Percentiles rank a stretch among this genome's conserved stretches.
Conservation (phyloP, 2,888 invertebrate genomes). For the Sturmia bella region DNA sequence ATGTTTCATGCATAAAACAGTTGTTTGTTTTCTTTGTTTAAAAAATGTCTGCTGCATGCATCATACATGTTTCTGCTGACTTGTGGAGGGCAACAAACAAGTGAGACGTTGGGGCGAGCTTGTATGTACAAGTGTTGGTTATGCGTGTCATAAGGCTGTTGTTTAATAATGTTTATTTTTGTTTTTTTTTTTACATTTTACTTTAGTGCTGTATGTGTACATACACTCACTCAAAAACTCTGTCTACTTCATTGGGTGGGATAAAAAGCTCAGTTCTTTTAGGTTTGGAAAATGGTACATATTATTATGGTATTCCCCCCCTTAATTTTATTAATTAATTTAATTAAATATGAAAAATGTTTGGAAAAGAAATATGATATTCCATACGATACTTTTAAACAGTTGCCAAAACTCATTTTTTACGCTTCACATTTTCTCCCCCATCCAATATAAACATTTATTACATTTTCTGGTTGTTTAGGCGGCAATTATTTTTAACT, state of each 20-base stretch:
- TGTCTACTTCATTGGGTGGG: slow-evolving; percentile 12
- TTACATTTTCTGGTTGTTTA: slow-evolving; percentile 65
- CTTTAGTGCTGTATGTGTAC: background rate
- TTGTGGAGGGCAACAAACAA: background rate
- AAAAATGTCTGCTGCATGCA: slow-evolving; percentile 46
- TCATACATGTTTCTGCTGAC: slow-evolving; percentile 31
- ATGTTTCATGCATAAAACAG: slow-evolving; percentile 47
- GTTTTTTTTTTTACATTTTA: background rate
- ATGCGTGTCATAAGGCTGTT: slow-evolving; percentile 67
- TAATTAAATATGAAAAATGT: too few species aligned
- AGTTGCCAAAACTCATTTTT: too few species aligned
- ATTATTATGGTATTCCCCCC: too few species aligned
- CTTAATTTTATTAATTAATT: too few species aligned
- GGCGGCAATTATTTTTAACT: slow-evolving; percentile 69
- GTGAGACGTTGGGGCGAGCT: background rate
- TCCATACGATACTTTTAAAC: too few species aligned
- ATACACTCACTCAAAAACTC: background rate
- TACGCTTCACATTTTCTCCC: background rate
- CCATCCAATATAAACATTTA: slow-evolving; percentile 8
- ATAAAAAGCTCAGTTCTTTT: background rate
- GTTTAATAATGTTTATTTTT: slow-evolving; percentile 49
- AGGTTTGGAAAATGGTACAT: background rate
- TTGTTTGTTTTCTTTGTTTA: slow-evolving; percentile 30
- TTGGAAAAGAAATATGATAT: too few species aligned
- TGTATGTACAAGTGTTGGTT: slow-evolving; percentile 52